Percentiles rank a stretch among this genome's conserved stretches.
Evolutionary conservation across 2,888 invertebrate genomes (phyloP).

Genomic region (Thyatira batis): DNA sequence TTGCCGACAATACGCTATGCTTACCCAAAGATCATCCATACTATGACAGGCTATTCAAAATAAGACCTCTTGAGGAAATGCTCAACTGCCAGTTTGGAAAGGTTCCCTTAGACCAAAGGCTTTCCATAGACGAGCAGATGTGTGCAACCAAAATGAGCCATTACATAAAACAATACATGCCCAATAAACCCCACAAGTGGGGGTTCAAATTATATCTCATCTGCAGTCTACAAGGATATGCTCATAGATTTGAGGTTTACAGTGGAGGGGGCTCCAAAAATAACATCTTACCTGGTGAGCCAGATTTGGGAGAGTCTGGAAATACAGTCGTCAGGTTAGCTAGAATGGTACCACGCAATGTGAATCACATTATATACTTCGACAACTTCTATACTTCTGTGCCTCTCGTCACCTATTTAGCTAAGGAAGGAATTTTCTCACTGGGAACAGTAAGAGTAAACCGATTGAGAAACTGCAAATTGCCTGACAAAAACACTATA

Average conservation of each 20-base stretch:
- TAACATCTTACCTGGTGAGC: slow-evolving; percentile 30
- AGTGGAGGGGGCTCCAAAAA: slow-evolving; percentile 32
- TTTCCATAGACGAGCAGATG: slow-evolving; percentile 41
- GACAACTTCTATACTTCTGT: slow-evolving; percentile 37
- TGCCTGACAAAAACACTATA: slow-evolving; percentile 34
- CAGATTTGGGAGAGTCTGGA: slow-evolving; percentile 35
- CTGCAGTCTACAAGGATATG: slow-evolving; percentile 27
- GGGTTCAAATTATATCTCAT: slow-evolving; percentile 39
- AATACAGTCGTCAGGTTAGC: slow-evolving; percentile 37
- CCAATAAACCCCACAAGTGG: slow-evolving; percentile 43
- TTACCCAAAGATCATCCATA: slow-evolving; percentile 32
- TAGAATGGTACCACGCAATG: slow-evolving; percentile 33
- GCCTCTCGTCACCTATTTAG: slow-evolving; percentile 32
- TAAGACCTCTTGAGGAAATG: slow-evolving; percentile 27
- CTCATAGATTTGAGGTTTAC: slow-evolving; percentile 34
- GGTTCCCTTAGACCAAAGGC: slow-evolving; percentile 36
- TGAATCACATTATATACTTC: slow-evolving; percentile 36
- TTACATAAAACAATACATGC: slow-evolving; percentile 38
- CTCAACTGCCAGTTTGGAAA: slow-evolving; percentile 21
- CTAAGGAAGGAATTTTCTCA: slow-evolving; percentile 33
- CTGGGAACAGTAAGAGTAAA: slow-evolving; percentile 36
- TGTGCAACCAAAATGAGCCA: slow-evolving; percentile 39
- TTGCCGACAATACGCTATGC: slow-evolving; percentile 27
- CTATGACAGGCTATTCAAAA: slow-evolving; percentile 31
- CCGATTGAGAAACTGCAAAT: slow-evolving; percentile 36